Conservation (phyloP, 30 jellyfish, hydroid and myxozoan species). For the Pelagia noctiluca region DNA sequence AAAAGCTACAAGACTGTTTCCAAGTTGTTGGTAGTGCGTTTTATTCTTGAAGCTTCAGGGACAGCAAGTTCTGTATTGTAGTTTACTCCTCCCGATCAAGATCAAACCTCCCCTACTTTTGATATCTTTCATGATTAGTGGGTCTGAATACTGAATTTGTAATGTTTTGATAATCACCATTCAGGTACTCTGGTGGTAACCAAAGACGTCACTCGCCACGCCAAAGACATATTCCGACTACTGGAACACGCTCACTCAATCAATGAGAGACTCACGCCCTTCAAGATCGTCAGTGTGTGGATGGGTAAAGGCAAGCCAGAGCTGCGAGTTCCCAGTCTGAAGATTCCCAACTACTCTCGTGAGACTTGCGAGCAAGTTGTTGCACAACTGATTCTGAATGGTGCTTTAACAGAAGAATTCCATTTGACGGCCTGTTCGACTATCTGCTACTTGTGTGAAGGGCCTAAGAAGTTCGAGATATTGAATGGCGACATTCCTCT, state of each 20-base stretch:
- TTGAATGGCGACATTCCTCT: background rate
- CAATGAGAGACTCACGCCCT: conserved; percentile 84
- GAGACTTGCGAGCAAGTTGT: conserved; percentile 68
- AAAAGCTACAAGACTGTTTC: too few species aligned
- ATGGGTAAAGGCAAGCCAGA: conserved; percentile 74
- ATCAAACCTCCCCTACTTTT: background rate
- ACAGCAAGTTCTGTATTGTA: too few species aligned
- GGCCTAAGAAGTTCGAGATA: conserved; percentile 30
- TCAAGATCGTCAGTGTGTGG: conserved; percentile 80
- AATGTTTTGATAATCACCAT: too few species aligned
- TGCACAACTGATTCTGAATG: conserved; percentile 61
- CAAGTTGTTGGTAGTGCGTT: too few species aligned
- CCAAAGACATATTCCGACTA: conserved; percentile 36
- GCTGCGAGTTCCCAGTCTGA: conserved; percentile 39
- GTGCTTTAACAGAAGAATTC: conserved; percentile 80
- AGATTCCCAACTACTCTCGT: conserved; percentile 12
- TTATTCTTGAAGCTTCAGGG: too few species aligned
- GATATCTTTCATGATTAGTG: background rate
- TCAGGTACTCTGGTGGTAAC: conserved; percentile 23
- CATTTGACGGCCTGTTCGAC: conserved; percentile 90
- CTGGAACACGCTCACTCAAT: conserved; percentile 61
- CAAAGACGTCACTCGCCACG: conserved; percentile 46
- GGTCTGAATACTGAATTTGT: background rate
- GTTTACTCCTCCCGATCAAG: too few species aligned
- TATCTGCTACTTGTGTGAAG: conserved; percentile 74